Percentiles rank a stretch among this genome's conserved stretches.
phyloP scores from a whole-genome alignment of 2,797 vertebrate genomes.

The Sorex maritimensis region DNA sequence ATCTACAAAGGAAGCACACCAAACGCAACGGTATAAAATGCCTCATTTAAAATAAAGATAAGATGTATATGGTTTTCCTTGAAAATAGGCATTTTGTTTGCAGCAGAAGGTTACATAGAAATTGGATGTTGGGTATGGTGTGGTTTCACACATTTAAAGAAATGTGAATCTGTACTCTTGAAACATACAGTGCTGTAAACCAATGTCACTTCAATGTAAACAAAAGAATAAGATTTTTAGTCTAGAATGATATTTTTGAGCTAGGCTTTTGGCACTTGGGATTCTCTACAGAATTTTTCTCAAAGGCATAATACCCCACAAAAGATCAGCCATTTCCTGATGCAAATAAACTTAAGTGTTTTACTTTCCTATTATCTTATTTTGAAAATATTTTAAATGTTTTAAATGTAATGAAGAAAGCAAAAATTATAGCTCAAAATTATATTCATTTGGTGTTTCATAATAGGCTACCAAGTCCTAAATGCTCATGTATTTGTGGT shows the following conservation, averaged over 20 bases:
- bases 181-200: background rate
- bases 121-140: background rate
- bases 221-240: background rate
- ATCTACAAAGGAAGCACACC: conserved; percentile 22
- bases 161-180: background rate
- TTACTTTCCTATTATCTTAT: background rate
- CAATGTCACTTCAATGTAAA: background rate
- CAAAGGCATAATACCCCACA: background rate
- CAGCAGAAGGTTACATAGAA: background rate
- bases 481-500: conserved; percentile 48
- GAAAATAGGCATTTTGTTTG: conserved; percentile 9
- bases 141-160: background rate
- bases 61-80: background rate
- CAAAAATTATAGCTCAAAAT: conserved; percentile 17
- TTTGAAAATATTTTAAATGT: conserved; percentile 42
- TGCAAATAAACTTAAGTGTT: background rate
- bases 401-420: conserved; percentile 10
- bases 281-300: conserved; percentile 7
- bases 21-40: conserved; percentile 3
- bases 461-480: background rate
- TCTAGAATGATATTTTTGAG: background rate
- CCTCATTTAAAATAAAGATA: conserved; percentile 35
- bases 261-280: background rate
- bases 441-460: background rate
- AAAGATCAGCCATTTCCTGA: background rate